These are phyloP conservation scores for Pseudomyrmex flavicornis DNA, from an alignment of 1,140 invertebrate species.

Conservation along the genomic window DNA sequence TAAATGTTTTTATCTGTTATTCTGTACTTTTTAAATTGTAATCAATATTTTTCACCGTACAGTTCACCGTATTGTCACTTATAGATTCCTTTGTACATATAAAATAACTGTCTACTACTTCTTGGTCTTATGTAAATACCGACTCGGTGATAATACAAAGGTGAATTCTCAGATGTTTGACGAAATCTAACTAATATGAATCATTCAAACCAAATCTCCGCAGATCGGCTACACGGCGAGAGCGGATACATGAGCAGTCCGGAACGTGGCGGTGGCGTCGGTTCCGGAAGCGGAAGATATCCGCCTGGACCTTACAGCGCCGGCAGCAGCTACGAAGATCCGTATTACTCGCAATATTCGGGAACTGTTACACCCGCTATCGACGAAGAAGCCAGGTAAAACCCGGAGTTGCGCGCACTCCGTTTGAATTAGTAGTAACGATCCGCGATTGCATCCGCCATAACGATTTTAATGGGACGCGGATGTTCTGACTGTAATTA, in stretches of 20 bases:
- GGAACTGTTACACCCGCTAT: conserved; percentile 94
- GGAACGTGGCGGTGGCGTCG: conserved; percentile 87
- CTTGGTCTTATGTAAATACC: no score
- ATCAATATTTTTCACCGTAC: background rate
- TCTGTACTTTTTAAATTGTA: background rate
- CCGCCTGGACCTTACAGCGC: conserved; percentile 85
- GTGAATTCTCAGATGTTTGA: background rate
- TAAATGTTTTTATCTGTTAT: background rate
- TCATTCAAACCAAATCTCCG: conserved; percentile 51
- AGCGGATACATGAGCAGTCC: conserved; percentile 95
- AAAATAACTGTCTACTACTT: background rate
- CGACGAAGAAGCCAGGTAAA: conserved; percentile 95
- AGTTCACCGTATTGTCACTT: background rate
- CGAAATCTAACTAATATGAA: conserved; percentile 3
- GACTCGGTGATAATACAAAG: no score
- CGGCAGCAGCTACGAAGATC: conserved; percentile 91
- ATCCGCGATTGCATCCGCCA: conserved; percentile 9
- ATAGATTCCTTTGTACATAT: background rate
- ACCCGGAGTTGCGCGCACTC: conserved; percentile 32
- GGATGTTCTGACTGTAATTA: background rate
- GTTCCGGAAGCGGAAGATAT: conserved; percentile 80
- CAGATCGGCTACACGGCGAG: conserved; percentile 88
- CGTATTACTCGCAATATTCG: conserved; percentile 94
- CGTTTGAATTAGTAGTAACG: background rate
- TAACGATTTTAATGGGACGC: background rate